phyloP scores from a whole-genome alignment of 1,140 invertebrate species.

The Atta texana region DNA sequence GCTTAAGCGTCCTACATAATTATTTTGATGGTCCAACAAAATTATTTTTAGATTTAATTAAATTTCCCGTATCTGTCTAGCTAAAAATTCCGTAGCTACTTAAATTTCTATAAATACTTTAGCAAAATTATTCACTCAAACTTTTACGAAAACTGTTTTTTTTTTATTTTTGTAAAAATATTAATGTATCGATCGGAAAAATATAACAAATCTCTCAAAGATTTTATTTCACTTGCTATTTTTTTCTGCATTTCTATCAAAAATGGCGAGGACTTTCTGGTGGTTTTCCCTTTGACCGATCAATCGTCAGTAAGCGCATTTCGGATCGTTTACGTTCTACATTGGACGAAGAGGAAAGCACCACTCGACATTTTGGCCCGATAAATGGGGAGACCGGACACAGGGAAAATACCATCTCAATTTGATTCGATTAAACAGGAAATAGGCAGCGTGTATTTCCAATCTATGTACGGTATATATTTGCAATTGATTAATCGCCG shows the following conservation, averaged over 20 bases:
- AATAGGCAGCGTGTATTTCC: conserved; percentile 62
- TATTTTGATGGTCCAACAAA: too few relatives aligned
- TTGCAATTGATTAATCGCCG: conserved; percentile 61
- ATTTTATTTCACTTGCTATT: conserved; percentile 3
- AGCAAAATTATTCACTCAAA: neutral
- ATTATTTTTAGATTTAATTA: too few relatives aligned
- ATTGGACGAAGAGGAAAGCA: conserved; percentile 38
- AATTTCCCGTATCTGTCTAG: too few relatives aligned
- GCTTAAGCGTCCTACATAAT: too few relatives aligned
- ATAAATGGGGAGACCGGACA: conserved; percentile 59
- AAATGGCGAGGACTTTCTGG: conserved; percentile 19
- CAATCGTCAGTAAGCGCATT: conserved; percentile 53
- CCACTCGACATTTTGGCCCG: conserved; percentile 59
- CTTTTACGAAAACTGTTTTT: neutral
- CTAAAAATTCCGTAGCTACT: too few relatives aligned
- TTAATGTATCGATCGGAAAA: neutral
- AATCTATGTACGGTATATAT: conserved; percentile 56
- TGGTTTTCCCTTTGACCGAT: conserved; percentile 58
- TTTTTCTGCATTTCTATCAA: neutral
- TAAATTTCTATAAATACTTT: too few relatives aligned
- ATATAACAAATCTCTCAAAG: neutral
- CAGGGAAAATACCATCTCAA: conserved; percentile 62
- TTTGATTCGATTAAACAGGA: conserved; percentile 66
- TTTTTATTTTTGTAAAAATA: neutral
- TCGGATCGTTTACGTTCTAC: conserved; percentile 51